phyloP scores from a whole-genome alignment of 2,113 vertebrate genomes.

The Megaleporinus macrocephalus region DNA sequence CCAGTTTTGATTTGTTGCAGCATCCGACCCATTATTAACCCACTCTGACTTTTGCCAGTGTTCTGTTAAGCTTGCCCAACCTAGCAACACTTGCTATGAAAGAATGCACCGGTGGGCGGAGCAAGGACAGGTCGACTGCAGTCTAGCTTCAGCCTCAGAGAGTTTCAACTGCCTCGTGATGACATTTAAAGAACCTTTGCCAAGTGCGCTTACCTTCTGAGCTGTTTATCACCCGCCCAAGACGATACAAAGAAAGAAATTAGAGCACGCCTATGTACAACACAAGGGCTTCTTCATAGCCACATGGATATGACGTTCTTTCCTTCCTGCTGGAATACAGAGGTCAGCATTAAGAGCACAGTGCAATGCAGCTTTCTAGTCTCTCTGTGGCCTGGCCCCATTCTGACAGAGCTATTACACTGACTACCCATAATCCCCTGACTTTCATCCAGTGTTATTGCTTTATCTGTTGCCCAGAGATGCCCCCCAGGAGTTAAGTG shows the following conservation, averaged over 20 bases:
- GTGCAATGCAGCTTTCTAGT: constrained; percentile 29
- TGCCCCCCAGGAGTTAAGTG: constrained; percentile 27
- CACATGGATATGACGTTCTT: not conserved
- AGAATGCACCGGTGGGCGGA: not conserved
- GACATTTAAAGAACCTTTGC: not conserved
- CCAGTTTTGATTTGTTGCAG: no score
- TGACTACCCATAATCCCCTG: not conserved
- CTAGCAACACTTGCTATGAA: not conserved
- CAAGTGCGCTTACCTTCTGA: not conserved
- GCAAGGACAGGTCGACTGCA: not conserved
- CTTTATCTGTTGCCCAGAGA: constrained; percentile 46
- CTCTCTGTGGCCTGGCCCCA: not conserved
- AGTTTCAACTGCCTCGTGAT: not conserved
- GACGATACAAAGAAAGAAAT: not conserved
- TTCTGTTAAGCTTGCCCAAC: not conserved
- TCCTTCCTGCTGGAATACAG: not conserved
- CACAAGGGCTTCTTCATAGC: not conserved
- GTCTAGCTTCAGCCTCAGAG: not conserved
- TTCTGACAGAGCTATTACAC: constrained; percentile 15
- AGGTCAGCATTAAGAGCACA: not conserved
- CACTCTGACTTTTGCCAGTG: not conserved
- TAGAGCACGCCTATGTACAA: not conserved
- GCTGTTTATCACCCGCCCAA: not conserved
- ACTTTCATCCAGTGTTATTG: constrained; percentile 43
- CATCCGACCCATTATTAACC: no score